These are phyloP conservation scores for Procavia capensis DNA, from an alignment of 2,113 vertebrate genomes.

Conservation along the genomic window DNA sequence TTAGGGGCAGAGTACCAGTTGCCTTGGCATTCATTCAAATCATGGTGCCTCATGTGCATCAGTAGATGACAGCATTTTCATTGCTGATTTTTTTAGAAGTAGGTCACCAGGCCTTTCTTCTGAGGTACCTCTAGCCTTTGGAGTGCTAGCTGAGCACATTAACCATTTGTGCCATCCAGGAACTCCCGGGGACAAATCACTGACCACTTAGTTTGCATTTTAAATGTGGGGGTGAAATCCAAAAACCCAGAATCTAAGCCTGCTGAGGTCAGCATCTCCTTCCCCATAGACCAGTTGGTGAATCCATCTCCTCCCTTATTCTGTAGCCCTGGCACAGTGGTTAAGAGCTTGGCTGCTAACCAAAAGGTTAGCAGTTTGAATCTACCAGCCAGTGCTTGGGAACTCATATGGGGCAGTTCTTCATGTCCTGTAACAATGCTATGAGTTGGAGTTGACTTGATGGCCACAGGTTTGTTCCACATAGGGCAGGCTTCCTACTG, in stretches of 20 bases:
- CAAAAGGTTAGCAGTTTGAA: too few species aligned
- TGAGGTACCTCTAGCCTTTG: neutral
- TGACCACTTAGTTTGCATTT: neutral
- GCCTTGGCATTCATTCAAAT: neutral
- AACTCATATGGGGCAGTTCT: too few species aligned
- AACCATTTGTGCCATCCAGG: neutral
- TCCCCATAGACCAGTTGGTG: fast-evolving
- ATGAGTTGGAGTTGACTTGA: too few species aligned
- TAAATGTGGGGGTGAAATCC: neutral
- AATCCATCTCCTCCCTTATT: fast-evolving
- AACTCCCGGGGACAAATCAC: neutral
- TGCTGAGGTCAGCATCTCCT: neutral
- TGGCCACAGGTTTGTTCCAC: too few species aligned
- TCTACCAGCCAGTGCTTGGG: too few species aligned
- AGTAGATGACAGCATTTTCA: neutral
- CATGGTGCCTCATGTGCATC: neutral
- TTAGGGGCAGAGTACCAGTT: neutral
- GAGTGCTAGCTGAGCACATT: neutral
- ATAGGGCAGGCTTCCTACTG: neutral
- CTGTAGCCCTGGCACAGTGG: neutral
- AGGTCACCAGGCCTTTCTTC: neutral
- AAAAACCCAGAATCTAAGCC: neutral
- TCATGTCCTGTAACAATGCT: too few species aligned
- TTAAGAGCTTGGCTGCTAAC: too few species aligned
- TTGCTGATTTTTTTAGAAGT: neutral